phyloP scores from a whole-genome alignment of 2,888 invertebrate species.

The Doris montereyensis region DNA sequence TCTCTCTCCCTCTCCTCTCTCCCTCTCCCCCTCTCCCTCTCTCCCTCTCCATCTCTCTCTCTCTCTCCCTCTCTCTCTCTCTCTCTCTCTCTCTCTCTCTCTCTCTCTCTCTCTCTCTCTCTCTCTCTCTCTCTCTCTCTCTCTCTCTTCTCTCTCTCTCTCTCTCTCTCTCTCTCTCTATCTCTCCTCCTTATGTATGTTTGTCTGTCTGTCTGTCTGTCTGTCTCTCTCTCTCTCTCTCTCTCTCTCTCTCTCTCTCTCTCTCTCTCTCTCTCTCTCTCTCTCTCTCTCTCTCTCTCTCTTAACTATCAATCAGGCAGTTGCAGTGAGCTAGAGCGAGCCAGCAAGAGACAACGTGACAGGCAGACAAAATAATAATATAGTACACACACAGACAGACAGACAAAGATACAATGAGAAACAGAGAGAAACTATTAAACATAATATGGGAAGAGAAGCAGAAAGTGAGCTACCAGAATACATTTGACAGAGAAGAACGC shows the following conservation, averaged over 20 bases:
- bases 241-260: not conserved
- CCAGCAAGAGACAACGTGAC: too few relatives aligned
- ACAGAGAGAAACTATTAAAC: too few relatives aligned
- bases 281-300: not conserved
- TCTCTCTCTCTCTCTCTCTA: not conserved
- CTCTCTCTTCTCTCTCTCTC: not conserved
- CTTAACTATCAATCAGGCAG: not conserved
- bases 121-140: constrained; percentile 13
- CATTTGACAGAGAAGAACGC: too few relatives aligned
- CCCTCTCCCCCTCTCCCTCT: not conserved
- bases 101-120: constrained; percentile 23
- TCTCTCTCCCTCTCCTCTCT: not conserved
- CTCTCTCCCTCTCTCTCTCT: constrained; percentile 22
- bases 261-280: not conserved
- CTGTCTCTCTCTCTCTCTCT: not conserved
- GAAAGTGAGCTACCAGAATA: too few relatives aligned
- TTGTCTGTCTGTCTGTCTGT: not conserved
- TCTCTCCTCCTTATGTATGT: not conserved
- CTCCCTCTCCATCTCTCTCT: too few relatives aligned
- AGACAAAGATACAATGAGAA: too few relatives aligned
- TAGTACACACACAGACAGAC: too few relatives aligned
- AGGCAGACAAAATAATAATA: too few relatives aligned
- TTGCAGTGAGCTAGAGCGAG: too few relatives aligned
- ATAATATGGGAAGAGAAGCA: too few relatives aligned
- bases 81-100: constrained; percentile 15